Evolutionary conservation across 37 sponge, comb jelly and placozoan species (phyloP), one percentile per base, ranked within the genome.

Genomic region (Hexactinellida sp.): DNA sequence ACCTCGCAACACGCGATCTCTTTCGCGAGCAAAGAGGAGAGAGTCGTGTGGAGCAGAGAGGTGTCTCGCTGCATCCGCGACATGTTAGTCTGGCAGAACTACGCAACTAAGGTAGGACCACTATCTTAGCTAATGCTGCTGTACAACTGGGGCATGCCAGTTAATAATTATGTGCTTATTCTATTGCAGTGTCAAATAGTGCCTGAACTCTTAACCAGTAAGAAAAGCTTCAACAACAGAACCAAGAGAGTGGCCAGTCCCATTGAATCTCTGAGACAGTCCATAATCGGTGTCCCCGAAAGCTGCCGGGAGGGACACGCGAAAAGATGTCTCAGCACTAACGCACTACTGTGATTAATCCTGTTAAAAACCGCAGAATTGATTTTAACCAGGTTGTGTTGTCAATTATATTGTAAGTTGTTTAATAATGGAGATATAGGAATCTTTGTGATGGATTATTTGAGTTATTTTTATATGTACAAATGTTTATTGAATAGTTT

Each of bases 11-110:
- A n/a, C 21, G 21, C 76, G 5, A 54, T 96, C 36, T 89, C 97
- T 19, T 92, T 92, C 89, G 97, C 92, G 86, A 92, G 88, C 21
- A 92, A 91, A 55, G 97, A 96, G 36, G 97, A 96, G 85, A 88
- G 89, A 82, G 83, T 24, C 13, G 82, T 82, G 41, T 96, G 97
- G 97, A 21, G 21, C 5, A 63, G 34, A 63, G 76, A 63, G 5
- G 5, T 63, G 3, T 63, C 76, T 3, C 76, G 30, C 3, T 63
- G 32, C 30, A n/a, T 63, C 76, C 5, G 76, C 13, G 76, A 63
- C 30, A 32, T 63, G 30, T 23, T 21, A 63, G 30, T 63, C 30
- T 63, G 76, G 76, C 76, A 23, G 13, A 63, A 63, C 34, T 63
- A 63, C 13, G 76, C 76, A 21, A n/a, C 21, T 3, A 63, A 63